Evolutionary conservation across 1,140 invertebrate genomes (phyloP), one percentile per base, ranked within the genome.

Genomic region (Zaprionus africanus): DNA sequence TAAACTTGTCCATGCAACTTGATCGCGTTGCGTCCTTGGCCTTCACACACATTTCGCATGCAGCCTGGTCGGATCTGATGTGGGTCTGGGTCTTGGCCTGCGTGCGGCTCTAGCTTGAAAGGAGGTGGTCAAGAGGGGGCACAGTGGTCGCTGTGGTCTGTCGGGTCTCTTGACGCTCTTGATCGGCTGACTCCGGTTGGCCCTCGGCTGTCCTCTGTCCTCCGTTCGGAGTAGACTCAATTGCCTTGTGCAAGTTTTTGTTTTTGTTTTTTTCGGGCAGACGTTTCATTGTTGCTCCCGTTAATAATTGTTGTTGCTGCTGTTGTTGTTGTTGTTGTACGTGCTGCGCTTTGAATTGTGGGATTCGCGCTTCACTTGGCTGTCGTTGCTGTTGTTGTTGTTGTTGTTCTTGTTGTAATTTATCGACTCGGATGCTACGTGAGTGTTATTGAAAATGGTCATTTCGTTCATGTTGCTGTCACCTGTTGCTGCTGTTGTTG

Each of bases 381-480:
- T 43, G 53, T 11, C 17, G n/a, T 22, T 49, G 51, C 36, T 58
- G 38, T 12, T 78, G 41, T 59, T 43, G 49, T 2, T 22, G 22
- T 22, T 22, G 51, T 43, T 66, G 41, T n/a, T 78, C 19, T 79
- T 79, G 51, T 82, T 88, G 81, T 88, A 88, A 88, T 88, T 88
- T 88, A 88, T 83, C 56, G 78, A 83, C 84, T 88, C 84, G 84
- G 84, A 88, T 88, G 84, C 84, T 88, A 88, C 84, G 84, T 88
- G 84, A 88, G 84, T 80, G 84, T 88, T 88, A 88, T 88, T 88
- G 84, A 88, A 88, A 88, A 88, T 88, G 81, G 84, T 88, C 81
- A 88, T 88, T 87, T 80, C 54, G 74, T 74, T 73, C 62, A 78
- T 80, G 69, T 61, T 65, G 22, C 62, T 63, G 68, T 69, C 63